A percentile compares a stretch with the other conserved stretches of the same genome.
Evolutionary conservation across 2,888 invertebrate species (phyloP).

Genomic region (Lasioglossum morio): DNA sequence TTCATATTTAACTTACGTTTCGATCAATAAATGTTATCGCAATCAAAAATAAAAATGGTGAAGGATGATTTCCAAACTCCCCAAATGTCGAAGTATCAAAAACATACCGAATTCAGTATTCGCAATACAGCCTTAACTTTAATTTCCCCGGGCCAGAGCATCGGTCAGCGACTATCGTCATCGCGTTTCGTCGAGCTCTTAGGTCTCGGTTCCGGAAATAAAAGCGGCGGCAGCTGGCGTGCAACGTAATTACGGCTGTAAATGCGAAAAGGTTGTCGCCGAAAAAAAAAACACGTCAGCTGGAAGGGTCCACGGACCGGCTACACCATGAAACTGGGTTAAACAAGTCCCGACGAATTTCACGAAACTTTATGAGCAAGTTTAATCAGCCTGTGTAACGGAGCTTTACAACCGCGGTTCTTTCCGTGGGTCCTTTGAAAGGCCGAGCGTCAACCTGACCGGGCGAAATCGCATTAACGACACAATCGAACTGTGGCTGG

Average conservation of each 20-base stretch:
- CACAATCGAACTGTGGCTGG: background rate
- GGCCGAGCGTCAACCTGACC: background rate
- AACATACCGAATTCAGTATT: background rate
- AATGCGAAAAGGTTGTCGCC: conserved; percentile 58
- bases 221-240: conserved; percentile 40
- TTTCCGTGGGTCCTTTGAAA: conserved; percentile 9
- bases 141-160: background rate
- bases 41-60: background rate
- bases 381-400: conserved; percentile 54
- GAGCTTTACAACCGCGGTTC: conserved; percentile 20
- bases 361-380: conserved; percentile 56
- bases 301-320: conserved; percentile 24
- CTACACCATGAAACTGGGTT: conserved; percentile 55
- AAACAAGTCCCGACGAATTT: conserved; percentile 63
- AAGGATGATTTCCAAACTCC: background rate
- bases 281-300: conserved; percentile 58
- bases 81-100: background rate
- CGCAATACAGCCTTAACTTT: background rate
- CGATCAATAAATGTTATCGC: too few species aligned
- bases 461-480: background rate
- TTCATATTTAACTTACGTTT: too few species aligned
- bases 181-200: conserved; percentile 28
- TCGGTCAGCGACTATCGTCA: background rate
- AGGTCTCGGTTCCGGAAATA: conserved; percentile 36
- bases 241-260: conserved; percentile 58